Evolutionary conservation across 2,113 vertebrate species (phyloP).

Genomic region (Catagonus wagneri): DNA sequence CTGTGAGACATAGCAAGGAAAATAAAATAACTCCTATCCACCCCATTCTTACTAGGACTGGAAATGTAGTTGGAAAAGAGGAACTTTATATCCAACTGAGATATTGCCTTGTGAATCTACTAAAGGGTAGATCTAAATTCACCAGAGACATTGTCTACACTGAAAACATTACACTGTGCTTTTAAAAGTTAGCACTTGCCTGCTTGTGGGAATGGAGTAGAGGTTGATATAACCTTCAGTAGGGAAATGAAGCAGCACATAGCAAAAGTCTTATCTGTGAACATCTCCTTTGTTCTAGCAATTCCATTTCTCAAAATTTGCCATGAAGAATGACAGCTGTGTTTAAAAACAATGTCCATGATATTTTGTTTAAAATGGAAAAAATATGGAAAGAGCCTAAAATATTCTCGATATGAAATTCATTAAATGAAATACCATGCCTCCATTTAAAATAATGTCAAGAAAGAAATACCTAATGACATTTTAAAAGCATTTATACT

Average conservation of each 20-base stretch:
- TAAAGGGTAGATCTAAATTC: background rate
- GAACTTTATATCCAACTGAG: background rate
- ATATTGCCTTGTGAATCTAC: background rate
- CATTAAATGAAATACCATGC: conserved; percentile 38
- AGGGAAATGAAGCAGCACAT: background rate
- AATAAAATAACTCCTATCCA: background rate
- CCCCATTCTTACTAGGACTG: background rate
- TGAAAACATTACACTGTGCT: background rate
- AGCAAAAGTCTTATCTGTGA: background rate
- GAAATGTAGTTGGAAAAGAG: background rate
- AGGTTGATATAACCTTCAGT: background rate
- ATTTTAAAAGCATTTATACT: conserved; percentile 4
- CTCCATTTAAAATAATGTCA: conserved; percentile 56
- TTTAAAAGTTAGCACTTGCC: background rate
- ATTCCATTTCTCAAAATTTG: conserved; percentile 44
- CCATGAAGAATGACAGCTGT: conserved; percentile 38
- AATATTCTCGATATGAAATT: conserved; percentile 52
- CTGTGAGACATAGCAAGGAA: background rate
- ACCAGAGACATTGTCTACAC: background rate
- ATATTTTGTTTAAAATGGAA: conserved; percentile 59
- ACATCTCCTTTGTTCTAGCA: conserved; percentile 28
- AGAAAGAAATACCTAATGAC: background rate
- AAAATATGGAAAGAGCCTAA: conserved; percentile 57
- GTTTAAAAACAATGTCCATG: conserved; percentile 23
- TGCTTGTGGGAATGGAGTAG: background rate